These are phyloP conservation scores for Germaria angustata DNA, from an alignment of 2,888 invertebrate species.

Conservation along the genomic window DNA sequence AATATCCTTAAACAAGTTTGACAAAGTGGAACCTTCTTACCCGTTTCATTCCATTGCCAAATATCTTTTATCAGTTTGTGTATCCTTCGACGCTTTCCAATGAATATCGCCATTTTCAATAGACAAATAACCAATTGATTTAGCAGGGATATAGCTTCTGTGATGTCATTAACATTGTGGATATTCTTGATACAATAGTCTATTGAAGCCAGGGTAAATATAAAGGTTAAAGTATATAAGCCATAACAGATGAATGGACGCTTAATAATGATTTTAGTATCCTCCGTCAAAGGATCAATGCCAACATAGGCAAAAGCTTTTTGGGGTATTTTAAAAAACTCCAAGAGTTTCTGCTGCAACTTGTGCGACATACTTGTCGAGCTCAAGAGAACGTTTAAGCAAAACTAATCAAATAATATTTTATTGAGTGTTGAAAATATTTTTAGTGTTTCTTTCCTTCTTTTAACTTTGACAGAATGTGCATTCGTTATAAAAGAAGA, in stretches of 20 bases:
- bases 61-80: slow-evolving; percentile 13
- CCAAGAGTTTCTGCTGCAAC: neutral
- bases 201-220: neutral
- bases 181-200: slow-evolving; percentile 16
- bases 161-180: slow-evolving; percentile 4
- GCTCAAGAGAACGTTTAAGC: neutral
- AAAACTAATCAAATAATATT: neutral
- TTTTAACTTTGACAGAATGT: neutral
- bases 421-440: neutral
- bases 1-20: neutral
- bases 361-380: neutral
- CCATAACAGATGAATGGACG: neutral
- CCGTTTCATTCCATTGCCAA: slow-evolving; percentile 30
- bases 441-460: neutral
- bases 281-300: neutral
- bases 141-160: neutral
- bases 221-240: neutral
- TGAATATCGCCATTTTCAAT: slow-evolving; percentile 26
- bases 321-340: neutral
- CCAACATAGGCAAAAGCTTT: slow-evolving; percentile 14
- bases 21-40: neutral
- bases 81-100: slow-evolving; percentile 14
- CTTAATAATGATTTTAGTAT: neutral
- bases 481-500: too few relatives aligned
- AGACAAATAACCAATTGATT: slow-evolving; percentile 31